These are phyloP conservation scores for Verasper variegatus DNA, from an alignment of 2,113 vertebrate genomes.

Conservation along the genomic window DNA sequence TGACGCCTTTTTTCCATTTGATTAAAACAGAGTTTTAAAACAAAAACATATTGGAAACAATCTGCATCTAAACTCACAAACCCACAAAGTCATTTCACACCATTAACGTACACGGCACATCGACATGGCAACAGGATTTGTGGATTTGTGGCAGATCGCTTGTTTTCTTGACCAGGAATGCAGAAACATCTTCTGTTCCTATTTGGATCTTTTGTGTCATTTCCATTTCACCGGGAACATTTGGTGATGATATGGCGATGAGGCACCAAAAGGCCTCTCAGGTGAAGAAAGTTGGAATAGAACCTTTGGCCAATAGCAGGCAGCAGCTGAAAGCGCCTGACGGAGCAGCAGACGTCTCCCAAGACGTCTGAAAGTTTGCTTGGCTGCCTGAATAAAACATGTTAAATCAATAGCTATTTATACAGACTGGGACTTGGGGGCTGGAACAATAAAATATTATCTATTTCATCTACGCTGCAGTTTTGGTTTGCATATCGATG, in stretches of 20 bases:
- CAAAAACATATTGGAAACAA: too few species aligned
- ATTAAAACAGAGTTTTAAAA: too few species aligned
- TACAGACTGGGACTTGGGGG: slow-evolving; percentile 71
- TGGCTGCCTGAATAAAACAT: slow-evolving; percentile 87
- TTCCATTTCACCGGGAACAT: not conserved
- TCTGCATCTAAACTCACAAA: too few species aligned
- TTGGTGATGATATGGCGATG: too few species aligned
- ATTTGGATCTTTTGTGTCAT: not conserved
- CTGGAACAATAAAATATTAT: slow-evolving; percentile 73
- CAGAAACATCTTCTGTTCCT: too few species aligned
- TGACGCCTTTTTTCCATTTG: too few species aligned
- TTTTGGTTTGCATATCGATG: slow-evolving; percentile 68
- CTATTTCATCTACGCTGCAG: slow-evolving; percentile 74
- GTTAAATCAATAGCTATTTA: slow-evolving; percentile 90
- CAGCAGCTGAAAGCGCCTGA: slow-evolving; percentile 3
- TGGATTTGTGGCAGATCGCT: too few species aligned
- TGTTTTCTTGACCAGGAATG: too few species aligned
- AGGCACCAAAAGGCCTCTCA: not conserved
- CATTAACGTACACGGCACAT: too few species aligned
- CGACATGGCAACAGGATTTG: too few species aligned
- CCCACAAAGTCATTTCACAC: too few species aligned
- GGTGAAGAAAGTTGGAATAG: not conserved
- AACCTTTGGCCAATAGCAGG: slow-evolving; percentile 22
- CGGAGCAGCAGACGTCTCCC: slow-evolving; percentile 35
- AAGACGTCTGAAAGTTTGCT: slow-evolving; percentile 74